Percentiles rank a stretch among this genome's conserved stretches.
These are phyloP conservation scores for Halesus radiatus DNA, from an alignment of 1,140 invertebrate species.

Conservation along the genomic window DNA sequence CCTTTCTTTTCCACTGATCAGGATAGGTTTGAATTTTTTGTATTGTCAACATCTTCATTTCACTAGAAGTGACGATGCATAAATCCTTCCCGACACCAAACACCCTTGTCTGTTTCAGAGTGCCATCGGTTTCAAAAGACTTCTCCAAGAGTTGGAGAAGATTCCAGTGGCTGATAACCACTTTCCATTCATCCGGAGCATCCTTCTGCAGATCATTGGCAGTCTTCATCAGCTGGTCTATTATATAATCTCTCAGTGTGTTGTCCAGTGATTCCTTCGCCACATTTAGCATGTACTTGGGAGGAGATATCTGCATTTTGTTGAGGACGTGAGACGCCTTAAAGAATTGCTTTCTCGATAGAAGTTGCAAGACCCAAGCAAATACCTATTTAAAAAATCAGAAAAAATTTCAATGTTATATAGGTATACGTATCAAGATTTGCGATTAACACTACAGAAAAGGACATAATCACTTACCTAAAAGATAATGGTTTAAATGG, in stretches of 20 bases:
- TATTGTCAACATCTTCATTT: constrained; percentile 67
- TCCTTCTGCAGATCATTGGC: constrained; percentile 62
- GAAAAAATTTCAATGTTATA: too few species aligned
- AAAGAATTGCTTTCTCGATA: constrained; percentile 75
- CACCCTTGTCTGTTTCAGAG: constrained; percentile 68
- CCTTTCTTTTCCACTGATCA: constrained; percentile 68
- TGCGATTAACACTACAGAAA: too few species aligned
- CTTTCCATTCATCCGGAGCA: constrained; percentile 64
- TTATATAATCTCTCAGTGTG: constrained; percentile 73
- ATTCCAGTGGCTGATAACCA: constrained; percentile 71
- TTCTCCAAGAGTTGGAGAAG: constrained; percentile 71
- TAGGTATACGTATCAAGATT: too few species aligned
- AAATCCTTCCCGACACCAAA: constrained; percentile 65
- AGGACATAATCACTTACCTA: too few species aligned
- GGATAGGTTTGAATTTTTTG: constrained; percentile 68
- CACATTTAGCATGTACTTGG: constrained; percentile 70
- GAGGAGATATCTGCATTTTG: constrained; percentile 73
- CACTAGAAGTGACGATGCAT: constrained; percentile 66
- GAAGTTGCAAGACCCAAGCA: constrained; percentile 73
- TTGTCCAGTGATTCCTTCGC: constrained; percentile 70
- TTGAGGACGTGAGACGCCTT: constrained; percentile 75
- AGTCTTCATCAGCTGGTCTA: constrained; percentile 70
- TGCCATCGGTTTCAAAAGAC: constrained; percentile 67
- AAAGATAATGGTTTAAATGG: too few species aligned
- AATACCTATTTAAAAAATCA: constrained; percentile 66